These are phyloP conservation scores for Pandemis cinnamomeana DNA, from an alignment of 2,888 invertebrate genomes.

Conservation along the genomic window DNA sequence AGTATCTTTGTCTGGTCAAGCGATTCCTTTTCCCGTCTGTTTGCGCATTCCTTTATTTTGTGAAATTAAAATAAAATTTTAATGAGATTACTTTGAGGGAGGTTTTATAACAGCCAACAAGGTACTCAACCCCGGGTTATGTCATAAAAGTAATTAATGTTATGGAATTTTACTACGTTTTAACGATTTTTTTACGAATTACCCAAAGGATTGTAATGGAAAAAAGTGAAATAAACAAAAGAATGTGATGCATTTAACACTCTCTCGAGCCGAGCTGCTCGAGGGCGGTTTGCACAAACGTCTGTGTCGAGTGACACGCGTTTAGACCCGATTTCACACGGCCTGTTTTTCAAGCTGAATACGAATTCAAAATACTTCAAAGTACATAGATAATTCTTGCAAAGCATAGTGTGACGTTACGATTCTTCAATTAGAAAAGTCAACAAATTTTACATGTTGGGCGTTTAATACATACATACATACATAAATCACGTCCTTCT, in stretches of 20 bases:
- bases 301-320: slow-evolving; percentile 46
- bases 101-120: neutral
- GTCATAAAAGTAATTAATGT: slow-evolving; percentile 18
- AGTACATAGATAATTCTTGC: neutral
- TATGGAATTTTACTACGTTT: slow-evolving; percentile 6
- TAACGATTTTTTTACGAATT: neutral
- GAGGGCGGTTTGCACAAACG: slow-evolving; percentile 47
- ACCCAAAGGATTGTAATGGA: slow-evolving; percentile 11
- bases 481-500: too few relatives aligned
- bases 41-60: neutral
- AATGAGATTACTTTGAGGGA: neutral
- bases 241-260: slow-evolving; percentile 39
- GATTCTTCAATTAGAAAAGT: neutral
- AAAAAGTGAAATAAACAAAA: slow-evolving; percentile 42
- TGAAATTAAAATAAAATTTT: neutral
- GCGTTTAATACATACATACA: too few relatives aligned
- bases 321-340: slow-evolving; percentile 44
- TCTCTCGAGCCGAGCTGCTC: slow-evolving; percentile 27
- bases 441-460: too few relatives aligned
- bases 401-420: neutral
- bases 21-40: neutral
- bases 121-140: slow-evolving; percentile 2
- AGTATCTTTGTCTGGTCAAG: neutral
- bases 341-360: slow-evolving; percentile 10
- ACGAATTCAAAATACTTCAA: slow-evolving; percentile 15